Conservation (phyloP, 2,113 vertebrate species). For the Sprattus sprattus region DNA sequence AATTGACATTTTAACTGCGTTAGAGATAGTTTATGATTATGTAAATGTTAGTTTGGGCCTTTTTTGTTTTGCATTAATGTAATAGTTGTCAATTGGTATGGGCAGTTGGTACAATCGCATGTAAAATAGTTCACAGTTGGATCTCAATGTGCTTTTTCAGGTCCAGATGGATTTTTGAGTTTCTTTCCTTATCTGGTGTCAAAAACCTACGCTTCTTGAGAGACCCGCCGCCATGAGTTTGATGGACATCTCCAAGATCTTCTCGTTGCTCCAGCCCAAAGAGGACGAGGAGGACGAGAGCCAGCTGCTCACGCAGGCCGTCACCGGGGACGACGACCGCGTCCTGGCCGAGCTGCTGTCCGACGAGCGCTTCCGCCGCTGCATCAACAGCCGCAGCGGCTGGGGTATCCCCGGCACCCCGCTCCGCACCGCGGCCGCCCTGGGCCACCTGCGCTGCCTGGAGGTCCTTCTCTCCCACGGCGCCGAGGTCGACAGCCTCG, state of each 20-base stretch:
- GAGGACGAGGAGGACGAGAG: constrained; percentile 63
- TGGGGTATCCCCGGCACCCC: constrained; percentile 89
- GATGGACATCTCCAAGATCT: constrained; percentile 92
- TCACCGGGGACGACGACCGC: constrained; percentile 73
- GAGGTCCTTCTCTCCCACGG: constrained; percentile 82
- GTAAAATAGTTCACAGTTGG: not conserved
- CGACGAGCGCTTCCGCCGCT: constrained; percentile 80
- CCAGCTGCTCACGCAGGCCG: constrained; percentile 75
- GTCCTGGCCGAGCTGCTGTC: constrained; percentile 75
- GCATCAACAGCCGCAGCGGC: constrained; percentile 84
- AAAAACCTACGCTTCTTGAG: constrained; percentile 55
- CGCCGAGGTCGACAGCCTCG: constrained; percentile 70
- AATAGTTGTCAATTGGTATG: not conserved
- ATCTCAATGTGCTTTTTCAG: not conserved
- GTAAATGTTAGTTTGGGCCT: not conserved
- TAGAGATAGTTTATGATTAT: not conserved
- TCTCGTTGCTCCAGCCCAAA: constrained; percentile 85
- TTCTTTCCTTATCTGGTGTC: constrained; percentile 19
- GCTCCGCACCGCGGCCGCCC: constrained; percentile 79
- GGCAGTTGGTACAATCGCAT: not conserved
- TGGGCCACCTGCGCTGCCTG: constrained; percentile 78
- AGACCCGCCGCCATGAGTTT: constrained; percentile 76
- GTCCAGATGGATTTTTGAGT: constrained; percentile 59
- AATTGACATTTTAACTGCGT: not conserved
- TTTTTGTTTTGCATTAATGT: too few relatives aligned